phyloP scores from a whole-genome alignment of 2,113 vertebrate genomes.

The Rhagologus leucostigma region DNA sequence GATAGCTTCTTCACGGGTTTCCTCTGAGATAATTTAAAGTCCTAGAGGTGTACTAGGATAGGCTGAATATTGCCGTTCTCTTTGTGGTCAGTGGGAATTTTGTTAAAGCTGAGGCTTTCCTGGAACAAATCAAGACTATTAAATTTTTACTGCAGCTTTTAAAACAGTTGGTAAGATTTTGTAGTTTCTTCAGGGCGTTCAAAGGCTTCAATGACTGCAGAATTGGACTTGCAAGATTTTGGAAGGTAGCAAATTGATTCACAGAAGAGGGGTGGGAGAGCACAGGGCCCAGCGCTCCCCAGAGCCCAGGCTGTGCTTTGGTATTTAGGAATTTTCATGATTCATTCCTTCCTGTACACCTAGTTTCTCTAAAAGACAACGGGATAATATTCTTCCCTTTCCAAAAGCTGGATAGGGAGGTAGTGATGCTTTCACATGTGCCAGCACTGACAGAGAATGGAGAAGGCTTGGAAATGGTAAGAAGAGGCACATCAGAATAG shows the following conservation, averaged over 20 bases:
- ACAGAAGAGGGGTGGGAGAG: neutral
- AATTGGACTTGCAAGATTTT: neutral
- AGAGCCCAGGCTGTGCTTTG: neutral
- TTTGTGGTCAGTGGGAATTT: neutral
- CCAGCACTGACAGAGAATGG: neutral
- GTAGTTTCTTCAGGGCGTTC: neutral
- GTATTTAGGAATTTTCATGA: neutral
- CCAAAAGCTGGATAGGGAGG: neutral
- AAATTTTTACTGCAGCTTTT: neutral
- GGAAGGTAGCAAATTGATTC: neutral
- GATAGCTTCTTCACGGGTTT: neutral
- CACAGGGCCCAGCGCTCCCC: neutral
- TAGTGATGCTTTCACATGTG: accelerated
- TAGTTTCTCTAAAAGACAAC: neutral
- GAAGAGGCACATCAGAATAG: neutral
- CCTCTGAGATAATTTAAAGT: neutral
- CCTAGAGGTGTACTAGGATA: neutral
- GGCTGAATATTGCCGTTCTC: neutral
- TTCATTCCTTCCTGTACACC: neutral
- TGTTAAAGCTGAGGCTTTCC: neutral
- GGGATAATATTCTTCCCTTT: neutral
- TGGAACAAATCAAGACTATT: neutral
- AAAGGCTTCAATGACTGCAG: neutral
- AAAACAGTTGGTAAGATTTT: neutral
- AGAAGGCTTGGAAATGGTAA: neutral